Evolutionary conservation across 2,113 vertebrate genomes (phyloP), one percentile per base, ranked within the genome.

Genomic region (Catharus bicknelli): DNA sequence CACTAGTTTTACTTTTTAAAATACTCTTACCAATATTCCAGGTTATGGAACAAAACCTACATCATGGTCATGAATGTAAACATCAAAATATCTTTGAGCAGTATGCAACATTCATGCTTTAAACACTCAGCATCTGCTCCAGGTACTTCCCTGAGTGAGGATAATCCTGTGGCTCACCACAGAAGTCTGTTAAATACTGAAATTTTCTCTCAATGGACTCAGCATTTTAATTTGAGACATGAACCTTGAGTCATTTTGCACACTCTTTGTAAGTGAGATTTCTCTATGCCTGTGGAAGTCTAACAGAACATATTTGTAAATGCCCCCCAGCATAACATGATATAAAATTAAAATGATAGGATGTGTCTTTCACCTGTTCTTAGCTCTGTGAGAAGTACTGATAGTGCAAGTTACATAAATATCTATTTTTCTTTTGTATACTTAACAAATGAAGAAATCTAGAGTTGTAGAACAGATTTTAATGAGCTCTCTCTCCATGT

Each of bases 51-150:
- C 16, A 83, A 79, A 90, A 86, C 20, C 72, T 93, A 74, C 88
- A 94, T 96, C 94, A 68, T 50, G n/a, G 79, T 89, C 70, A 22
- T 59, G 74, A 62, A 53, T 72, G 40, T 40, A n/a, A 75, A 48
- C 7, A 30, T 51, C 16, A 70, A 27, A 95, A 61, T 50, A 62
- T 66, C 58, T 88, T 73, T 80, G 21, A 90, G 32, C 55, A 69
- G 53, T 51, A 67, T 17, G 20, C 25, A 69, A 9, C 9, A 10
- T 43, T 55, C 32, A 10, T 91, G 34, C 27, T 68, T 94, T 82
- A 70, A 68, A 76, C 15, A 80, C n/a, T 29, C 34, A 89, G 43
- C 25, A 45, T 36, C 21, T 50, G 45, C 72, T 84, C 43, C 54
- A 66, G 14, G 53, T 77, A 27, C 63, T 93, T 91, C 83, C 64